Evolutionary conservation across 2,888 invertebrate species (phyloP), one percentile per base, ranked within the genome.

Genomic region (Chrysolina oricalcia): DNA sequence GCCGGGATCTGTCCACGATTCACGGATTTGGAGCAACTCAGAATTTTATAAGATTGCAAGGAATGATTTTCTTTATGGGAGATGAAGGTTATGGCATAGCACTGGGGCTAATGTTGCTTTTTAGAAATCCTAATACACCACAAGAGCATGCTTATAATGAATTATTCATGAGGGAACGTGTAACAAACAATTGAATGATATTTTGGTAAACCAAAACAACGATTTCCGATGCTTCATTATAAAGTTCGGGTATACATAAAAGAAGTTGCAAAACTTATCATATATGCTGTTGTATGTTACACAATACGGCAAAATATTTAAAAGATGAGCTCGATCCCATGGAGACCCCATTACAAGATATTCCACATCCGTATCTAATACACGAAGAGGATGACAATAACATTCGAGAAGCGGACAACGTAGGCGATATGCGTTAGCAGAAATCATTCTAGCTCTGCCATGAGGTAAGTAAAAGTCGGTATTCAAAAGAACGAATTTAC

Each of bases 111-210:
- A 69, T 81, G 68, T 73, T 74, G 19, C 78, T 79, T 48, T 80
- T 73, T 68, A 75, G 75, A 74, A 78, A 76, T 62, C 78, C 78
- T 11, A 74, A 66, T 43, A 79, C 75, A 46, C 64, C 59, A 17
- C 11, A 56, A 46, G 70, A 81, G 64, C 67, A 43, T 41, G 53
- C 53, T 66, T 81, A 69, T 70, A 80, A 81, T 48, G 65, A 59
- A 35, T 43, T 70, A 72, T 72, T 72, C 71, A 74, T 70, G 66
- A 75, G 64, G 43, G 79, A 79, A 46, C 69, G 79, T 23, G 75
- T 78, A 50, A 68, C 78, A 48, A 81, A n/a, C n/a, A n/a, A n/a
- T 81, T 70, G 80, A 82, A 74, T 19, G 79, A 41, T 80, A 79
- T 72, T 81, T 80, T 66, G 80, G 68, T 9, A 78, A 81, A 66